Evolutionary conservation across 2,888 invertebrate species (phyloP).

Genomic region (Pristionchus maxplancki): DNA sequence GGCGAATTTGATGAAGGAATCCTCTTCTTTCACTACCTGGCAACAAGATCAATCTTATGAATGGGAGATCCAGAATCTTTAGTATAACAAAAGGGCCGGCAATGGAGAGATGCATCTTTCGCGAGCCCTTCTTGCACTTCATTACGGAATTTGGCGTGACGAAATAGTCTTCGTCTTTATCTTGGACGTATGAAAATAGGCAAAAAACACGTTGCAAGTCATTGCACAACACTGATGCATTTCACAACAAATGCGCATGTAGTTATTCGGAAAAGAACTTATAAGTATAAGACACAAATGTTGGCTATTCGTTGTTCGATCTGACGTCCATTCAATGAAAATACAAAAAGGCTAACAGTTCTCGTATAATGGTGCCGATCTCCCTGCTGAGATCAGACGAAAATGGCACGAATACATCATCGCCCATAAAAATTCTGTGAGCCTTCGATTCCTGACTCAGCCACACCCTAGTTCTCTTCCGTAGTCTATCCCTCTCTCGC

Average conservation of each 20-base stretch:
- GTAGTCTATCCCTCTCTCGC: not conserved
- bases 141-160: not conserved
- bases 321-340: no score
- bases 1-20: not conserved
- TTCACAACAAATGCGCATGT: constrained; percentile 4
- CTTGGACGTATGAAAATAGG: not conserved
- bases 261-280: no score
- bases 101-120: not conserved
- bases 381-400: no score
- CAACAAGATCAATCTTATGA: not conserved
- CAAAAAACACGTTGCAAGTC: not conserved
- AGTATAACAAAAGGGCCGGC: not conserved
- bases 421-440: not conserved
- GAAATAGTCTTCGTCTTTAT: no score
- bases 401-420: constrained; percentile 4
- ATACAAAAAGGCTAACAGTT: no score
- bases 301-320: no score
- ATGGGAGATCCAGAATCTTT: not conserved
- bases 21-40: not conserved
- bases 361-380: no score
- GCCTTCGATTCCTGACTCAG: not conserved
- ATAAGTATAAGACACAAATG: no score
- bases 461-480: not conserved
- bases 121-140: not conserved
- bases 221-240: not conserved